Evolutionary conservation across 2,888 invertebrate genomes (phyloP), one percentile per base, ranked within the genome.

Genomic region (Rhagonycha fulva): DNA sequence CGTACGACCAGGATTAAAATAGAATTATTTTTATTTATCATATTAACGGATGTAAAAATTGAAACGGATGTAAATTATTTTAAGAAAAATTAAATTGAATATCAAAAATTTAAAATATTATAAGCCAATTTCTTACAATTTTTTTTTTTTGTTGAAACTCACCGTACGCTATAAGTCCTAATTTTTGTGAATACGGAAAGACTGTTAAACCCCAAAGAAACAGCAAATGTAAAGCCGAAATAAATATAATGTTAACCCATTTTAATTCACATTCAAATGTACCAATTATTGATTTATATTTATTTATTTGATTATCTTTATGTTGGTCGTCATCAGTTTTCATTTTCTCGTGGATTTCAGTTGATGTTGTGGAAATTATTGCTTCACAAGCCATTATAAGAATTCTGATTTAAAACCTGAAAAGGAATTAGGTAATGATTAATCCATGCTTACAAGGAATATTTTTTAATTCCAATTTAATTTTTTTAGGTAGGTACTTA

Each of bases 171-270:
- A 89, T 82, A 0, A 92, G 90, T 79, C 87, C 86, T 78, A 90
- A 72, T 77, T 87, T 82, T 78, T 89, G 82, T 62, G 85, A 76
- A 5, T 80, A 74, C 76, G 86, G 86, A 82, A 82, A 87, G n/a
- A 84, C 82, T 5, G 87, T 0, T 5, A 90, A 82, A 74, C 87
- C 87, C 75, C 88, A 81, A 0, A 90, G 0, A 2, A 88, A 87
- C 0, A 89, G 75, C 0, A 91, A 12, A 80, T 93, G 92, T 32
- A 92, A 86, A 10, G 89, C 9, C 2, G 86, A 84, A 63, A 94
- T 91, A 26, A 87, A 86, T 76, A 92, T 87, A 14, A 91, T 88
- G 82, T 92, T 93, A 67, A 86, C 86, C 93, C 93, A 94, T 81
- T 91, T 91, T n/a, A 93, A 87, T 0, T 92, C 91, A 2, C 92